Base-by-base conservation (phyloP, 2,797 vertebrate species). In the Phaenicophaeus curvirostris region DNA sequence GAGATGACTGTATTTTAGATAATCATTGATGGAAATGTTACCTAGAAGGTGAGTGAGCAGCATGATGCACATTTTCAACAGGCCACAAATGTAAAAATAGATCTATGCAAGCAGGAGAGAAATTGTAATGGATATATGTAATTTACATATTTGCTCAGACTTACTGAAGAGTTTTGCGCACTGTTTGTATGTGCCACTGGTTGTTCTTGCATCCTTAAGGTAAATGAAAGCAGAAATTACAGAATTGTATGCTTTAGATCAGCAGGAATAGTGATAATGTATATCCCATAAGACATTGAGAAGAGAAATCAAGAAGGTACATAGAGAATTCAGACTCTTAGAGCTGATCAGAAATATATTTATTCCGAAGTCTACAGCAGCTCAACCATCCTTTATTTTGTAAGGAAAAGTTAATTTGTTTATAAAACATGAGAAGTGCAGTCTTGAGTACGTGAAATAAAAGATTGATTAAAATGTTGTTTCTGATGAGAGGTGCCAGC, bases 391-490 rank as follows among this genome's bases (percentile, higher is more conserved):
- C 84, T 93, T 69, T 90, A 69, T 86, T 90, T 94, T 90, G 80
- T 87, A 87, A 92, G 80, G 88, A 81, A 81, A 88, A 85, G 27
- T 84, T 87, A 92, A 96, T 95, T 95, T 95, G 90, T 96, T 96
- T 94, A 91, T 96, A 94, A 94, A 96, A 94, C 89, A 89, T 35
- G 66, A 90, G 76, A 86, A 95, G 76, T 87, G 68, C 65, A 72
- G 33, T 94, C 68, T 92, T 85, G 58, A 94, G 82, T 85, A 66
- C 58, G 46, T 90, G 93, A 92, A 93, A 89, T 78, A 90, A 94
- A 89, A 93, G 85, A 94, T 84, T 91, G 73, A 93, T 96, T 87
- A 74, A 93, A 82, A 68, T 31, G 53, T 86, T 92, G 50, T 90
- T 85, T 90, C 77, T 85, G 82, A 65, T 74, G 86, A 96, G 87